These are phyloP conservation scores for Doryteuthis pealeii DNA, from an alignment of 1,140 invertebrate species.

Conservation along the genomic window DNA sequence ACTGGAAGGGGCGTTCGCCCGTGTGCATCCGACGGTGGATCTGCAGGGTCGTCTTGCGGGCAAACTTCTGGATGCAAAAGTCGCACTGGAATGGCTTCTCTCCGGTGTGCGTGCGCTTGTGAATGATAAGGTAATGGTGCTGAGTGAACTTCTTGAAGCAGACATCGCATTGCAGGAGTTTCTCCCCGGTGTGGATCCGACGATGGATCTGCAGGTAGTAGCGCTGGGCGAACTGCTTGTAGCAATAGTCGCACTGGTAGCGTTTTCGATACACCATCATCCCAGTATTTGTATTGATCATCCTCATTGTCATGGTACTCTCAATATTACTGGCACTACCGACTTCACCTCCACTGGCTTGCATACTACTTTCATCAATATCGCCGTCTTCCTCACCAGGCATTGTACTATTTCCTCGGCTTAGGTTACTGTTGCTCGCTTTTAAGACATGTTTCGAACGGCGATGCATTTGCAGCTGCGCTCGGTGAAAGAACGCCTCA, in stretches of 20 bases:
- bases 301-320: neutral
- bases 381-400: too few relatives aligned
- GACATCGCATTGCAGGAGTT: slow-evolving; percentile 5
- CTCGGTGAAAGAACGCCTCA: slow-evolving; percentile 11
- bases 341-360: neutral
- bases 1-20: slow-evolving; percentile 17
- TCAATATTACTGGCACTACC: neutral
- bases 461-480: slow-evolving; percentile 9
- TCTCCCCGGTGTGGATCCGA: slow-evolving; percentile 13
- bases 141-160: slow-evolving; percentile 11
- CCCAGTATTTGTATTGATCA: neutral
- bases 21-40: slow-evolving; percentile 19
- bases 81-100: slow-evolving; percentile 87
- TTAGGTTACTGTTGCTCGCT: neutral
- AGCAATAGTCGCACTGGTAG: slow-evolving; percentile 20
- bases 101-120: slow-evolving; percentile 69
- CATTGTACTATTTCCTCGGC: neutral
- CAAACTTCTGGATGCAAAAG: slow-evolving; percentile 82
- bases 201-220: slow-evolving; percentile 16
- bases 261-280: slow-evolving; percentile 64
- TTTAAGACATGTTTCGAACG: neutral
- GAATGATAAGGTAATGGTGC: slow-evolving; percentile 28
- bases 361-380: neutral
- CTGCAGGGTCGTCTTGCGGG: slow-evolving; percentile 77
- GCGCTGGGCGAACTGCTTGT: neutral